phyloP scores from a whole-genome alignment of 2,888 invertebrate species.

The Drosophila anceps region DNA sequence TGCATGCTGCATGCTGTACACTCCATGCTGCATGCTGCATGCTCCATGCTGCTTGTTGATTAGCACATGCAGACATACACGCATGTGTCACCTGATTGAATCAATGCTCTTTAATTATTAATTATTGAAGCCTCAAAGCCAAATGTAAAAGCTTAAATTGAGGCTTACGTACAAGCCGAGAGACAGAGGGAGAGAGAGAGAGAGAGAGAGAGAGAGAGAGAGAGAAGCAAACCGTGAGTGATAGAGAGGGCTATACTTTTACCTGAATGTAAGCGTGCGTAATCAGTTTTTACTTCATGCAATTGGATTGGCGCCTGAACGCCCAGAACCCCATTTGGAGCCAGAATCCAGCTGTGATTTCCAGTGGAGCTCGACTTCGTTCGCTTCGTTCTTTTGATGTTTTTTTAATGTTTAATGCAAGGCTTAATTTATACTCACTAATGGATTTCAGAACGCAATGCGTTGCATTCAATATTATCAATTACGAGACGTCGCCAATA shows the following conservation, averaged over 20 bases:
- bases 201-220: neutral
- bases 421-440: conserved; percentile 79
- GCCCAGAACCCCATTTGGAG: neutral
- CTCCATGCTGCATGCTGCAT: neutral
- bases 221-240: too few relatives aligned
- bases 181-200: neutral
- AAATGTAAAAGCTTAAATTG: conserved; percentile 77
- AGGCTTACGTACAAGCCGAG: too few relatives aligned
- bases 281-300: conserved; percentile 62
- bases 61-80: neutral
- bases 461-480: conserved; percentile 73
- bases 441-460: conserved; percentile 67
- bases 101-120: conserved; percentile 73
- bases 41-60: conserved; percentile 17
- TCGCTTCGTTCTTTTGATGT: conserved; percentile 34
- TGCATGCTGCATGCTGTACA: neutral
- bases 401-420: conserved; percentile 72
- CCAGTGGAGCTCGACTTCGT: conserved; percentile 8
- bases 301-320: conserved; percentile 40
- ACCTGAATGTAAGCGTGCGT: conserved; percentile 32
- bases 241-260: conserved; percentile 6
- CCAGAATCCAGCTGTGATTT: conserved; percentile 23
- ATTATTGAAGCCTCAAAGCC: conserved; percentile 75
- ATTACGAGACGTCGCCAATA: conserved; percentile 58
- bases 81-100: neutral